phyloP scores from a whole-genome alignment of 2,113 vertebrate genomes.

The Tylochromis polylepis region DNA sequence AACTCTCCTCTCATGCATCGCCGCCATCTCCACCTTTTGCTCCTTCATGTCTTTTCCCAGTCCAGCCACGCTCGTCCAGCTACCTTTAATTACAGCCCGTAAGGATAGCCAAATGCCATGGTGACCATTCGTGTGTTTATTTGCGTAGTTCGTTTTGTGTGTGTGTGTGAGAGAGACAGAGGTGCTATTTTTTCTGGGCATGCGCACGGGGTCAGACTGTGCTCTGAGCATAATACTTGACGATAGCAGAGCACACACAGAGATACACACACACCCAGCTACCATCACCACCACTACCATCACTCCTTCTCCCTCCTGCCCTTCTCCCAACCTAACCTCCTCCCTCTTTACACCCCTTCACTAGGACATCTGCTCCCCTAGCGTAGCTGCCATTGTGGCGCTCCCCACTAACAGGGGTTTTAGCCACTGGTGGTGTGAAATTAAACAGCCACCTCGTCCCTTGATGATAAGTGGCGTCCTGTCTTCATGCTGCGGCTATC shows the following conservation, averaged over 20 bases:
- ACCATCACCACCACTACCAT: background rate
- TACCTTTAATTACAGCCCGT: conserved; percentile 8
- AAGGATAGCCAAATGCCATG: background rate
- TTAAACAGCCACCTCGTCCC: conserved; percentile 71
- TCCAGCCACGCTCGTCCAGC: background rate
- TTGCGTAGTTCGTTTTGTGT: background rate
- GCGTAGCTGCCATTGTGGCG: conserved; percentile 63
- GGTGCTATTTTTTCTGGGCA: conserved; percentile 24
- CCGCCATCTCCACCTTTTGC: background rate
- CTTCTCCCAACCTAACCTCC: conserved; percentile 39
- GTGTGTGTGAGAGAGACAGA: background rate
- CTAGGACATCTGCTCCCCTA: conserved; percentile 70
- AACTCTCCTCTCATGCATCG: background rate
- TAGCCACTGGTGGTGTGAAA: conserved; percentile 72
- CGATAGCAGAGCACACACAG: conserved; percentile 14
- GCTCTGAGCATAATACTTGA: conserved; percentile 45
- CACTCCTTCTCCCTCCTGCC: conserved; percentile 28
- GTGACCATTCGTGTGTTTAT: background rate
- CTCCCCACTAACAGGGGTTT: conserved; percentile 64
- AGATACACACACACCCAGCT: background rate
- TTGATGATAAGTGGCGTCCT: conserved; percentile 68
- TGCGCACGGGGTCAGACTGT: conserved; percentile 34
- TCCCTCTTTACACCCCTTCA: conserved; percentile 63
- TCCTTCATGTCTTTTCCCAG: background rate
- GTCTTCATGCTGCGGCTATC: conserved; percentile 65